Evolutionary conservation across 2,113 vertebrate genomes (phyloP), one percentile per base, ranked within the genome.

Genomic region (Butorides virescens): DNA sequence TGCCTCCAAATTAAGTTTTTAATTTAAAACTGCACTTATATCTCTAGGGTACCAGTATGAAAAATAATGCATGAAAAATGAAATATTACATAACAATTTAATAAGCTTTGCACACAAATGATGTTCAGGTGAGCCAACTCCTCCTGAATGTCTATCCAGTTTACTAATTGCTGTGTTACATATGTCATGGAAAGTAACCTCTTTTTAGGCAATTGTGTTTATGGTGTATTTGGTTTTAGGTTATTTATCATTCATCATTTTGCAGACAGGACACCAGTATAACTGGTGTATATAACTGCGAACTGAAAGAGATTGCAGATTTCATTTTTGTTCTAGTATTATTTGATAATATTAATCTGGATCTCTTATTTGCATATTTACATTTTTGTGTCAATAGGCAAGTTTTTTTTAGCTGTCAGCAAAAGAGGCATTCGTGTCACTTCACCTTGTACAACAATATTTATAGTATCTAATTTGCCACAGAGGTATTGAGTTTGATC

Each of bases 401-500:
- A 70, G 13, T 17, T 36, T 36, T 74, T 61, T 91, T 20, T 2
- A 88, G 15, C 26, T 91, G 11, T 68, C 62, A 90, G 37, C 21
- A 83, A 46, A 61, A 59, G 32, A 92, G 52, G 32, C 7, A 39
- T 90, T 95, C n/a, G 37, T 84, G 61, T 86, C 65, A 72, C 53
- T 90, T 81, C 37, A 55, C 67, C 39, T 74, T 89, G 22, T 83
- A 42, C 39, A 53, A 46, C 58, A 63, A 42, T 94, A 73, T 70
- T 92, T 94, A 83, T 80, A 94, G 30, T 66, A 81, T 68, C 39
- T 95, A 74, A 95, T 90, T 95, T 95, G 73, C 70, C 47, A 80
- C 68, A 68, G 68, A 85, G 2, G 2, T 95, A 90, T 79, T 93
- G 73, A 92, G 89, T 97, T 96, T 97, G 88, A 96, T 97, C 90